A percentile compares a stretch with the other conserved stretches of the same genome.
These are phyloP conservation scores for Drosophila rellima DNA, from an alignment of 2,888 invertebrate species.

Conservation along the genomic window DNA sequence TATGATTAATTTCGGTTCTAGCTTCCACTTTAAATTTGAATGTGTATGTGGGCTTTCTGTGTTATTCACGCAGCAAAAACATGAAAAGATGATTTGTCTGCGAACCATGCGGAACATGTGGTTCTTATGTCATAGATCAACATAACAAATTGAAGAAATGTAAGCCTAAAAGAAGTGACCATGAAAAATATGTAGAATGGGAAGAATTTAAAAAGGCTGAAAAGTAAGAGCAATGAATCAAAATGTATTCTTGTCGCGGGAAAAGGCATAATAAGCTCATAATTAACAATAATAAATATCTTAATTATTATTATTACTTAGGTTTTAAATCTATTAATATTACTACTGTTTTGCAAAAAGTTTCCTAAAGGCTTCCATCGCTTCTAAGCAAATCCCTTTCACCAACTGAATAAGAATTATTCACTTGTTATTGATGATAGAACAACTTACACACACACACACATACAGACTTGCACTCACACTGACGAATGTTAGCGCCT, in stretches of 20 bases:
- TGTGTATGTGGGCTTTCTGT: neutral
- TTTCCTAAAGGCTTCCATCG: neutral
- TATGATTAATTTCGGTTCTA: slow-evolving; percentile 11
- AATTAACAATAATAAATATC: neutral
- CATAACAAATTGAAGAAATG: slow-evolving; percentile 14
- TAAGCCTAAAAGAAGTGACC: slow-evolving; percentile 5
- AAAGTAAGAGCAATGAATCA: slow-evolving; percentile 3
- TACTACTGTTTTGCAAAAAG: too few species aligned
- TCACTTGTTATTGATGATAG: slow-evolving; percentile 29
- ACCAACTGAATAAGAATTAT: slow-evolving; percentile 2
- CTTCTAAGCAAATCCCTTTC: slow-evolving; percentile 1
- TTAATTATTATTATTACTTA: too few species aligned
- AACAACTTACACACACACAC: neutral
- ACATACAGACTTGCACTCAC: too few species aligned
- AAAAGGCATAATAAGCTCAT: neutral
- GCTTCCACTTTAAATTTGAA: neutral
- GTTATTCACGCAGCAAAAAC: slow-evolving; percentile 11
- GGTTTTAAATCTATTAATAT: too few species aligned
- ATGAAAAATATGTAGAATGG: slow-evolving; percentile 10
- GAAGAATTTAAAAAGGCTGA: slow-evolving; percentile 2
- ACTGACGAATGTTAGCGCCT: slow-evolving; percentile 11
- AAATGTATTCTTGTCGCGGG: neutral
- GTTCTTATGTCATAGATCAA: slow-evolving; percentile 3
- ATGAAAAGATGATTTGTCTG: slow-evolving; percentile 10
- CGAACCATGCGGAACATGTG: slow-evolving; percentile 10